Conservation (phyloP, 2,888 invertebrate species). For the Urechis unicinctus region DNA sequence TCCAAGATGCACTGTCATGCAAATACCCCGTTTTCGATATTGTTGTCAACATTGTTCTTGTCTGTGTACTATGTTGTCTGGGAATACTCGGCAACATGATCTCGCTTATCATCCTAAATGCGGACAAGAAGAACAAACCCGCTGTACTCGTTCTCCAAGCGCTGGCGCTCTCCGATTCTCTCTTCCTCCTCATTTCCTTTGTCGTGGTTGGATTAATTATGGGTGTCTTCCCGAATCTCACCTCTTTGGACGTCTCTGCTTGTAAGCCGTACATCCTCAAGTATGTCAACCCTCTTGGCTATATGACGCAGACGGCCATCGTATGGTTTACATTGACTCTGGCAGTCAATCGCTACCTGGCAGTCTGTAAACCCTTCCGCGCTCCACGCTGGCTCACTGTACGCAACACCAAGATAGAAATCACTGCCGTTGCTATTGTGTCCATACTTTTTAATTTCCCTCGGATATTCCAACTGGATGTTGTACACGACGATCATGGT, state of each 20-base stretch:
- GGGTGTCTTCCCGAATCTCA: conserved; percentile 10
- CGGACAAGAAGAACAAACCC: conserved; percentile 13
- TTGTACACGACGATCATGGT: background rate
- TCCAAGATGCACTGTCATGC: background rate
- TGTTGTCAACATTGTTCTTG: conserved; percentile 11
- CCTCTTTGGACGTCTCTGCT: background rate
- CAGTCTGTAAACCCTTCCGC: conserved; percentile 20
- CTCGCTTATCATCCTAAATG: conserved; percentile 19
- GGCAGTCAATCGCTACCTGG: conserved; percentile 22
- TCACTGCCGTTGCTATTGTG: conserved; percentile 11
- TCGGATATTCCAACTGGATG: conserved; percentile 10
- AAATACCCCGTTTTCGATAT: conserved; percentile 5
- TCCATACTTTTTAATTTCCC: conserved; percentile 16
- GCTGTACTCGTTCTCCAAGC: conserved; percentile 20
- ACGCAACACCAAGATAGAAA: conserved; percentile 15
- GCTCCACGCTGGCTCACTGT: conserved; percentile 10
- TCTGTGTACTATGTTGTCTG: conserved; percentile 14
- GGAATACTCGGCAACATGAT: conserved; percentile 19
- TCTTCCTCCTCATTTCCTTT: conserved; percentile 13
- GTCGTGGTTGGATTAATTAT: conserved; percentile 14
- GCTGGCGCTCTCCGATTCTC: conserved; percentile 19
- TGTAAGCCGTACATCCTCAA: conserved; percentile 9
- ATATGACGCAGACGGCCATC: conserved; percentile 15
- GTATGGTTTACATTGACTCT: conserved; percentile 22
- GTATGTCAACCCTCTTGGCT: conserved; percentile 16